A percentile compares a stretch with the other conserved stretches of the same genome.
These are phyloP conservation scores for Notechis scutatus DNA, from an alignment of 2,113 vertebrate genomes.

Conservation along the genomic window DNA sequence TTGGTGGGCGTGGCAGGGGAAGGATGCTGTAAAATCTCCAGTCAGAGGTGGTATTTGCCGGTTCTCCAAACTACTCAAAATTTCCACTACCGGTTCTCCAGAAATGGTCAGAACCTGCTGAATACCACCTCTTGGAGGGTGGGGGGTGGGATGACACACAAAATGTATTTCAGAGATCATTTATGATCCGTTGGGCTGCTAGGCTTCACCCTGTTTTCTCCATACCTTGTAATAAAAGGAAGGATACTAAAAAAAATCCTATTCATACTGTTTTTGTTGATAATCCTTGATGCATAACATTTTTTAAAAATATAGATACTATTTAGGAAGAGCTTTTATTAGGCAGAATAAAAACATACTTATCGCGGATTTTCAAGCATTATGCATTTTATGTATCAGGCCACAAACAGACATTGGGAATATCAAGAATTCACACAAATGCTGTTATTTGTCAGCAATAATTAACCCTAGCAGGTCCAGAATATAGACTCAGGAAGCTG, in stretches of 20 bases:
- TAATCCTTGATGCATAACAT: slow-evolving; percentile 48
- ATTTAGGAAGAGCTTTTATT: slow-evolving; percentile 33
- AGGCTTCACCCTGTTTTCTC: background rate
- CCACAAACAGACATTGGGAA: slow-evolving; percentile 2
- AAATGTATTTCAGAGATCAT: background rate
- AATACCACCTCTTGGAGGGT: too few relatives aligned
- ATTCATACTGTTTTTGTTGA: slow-evolving; percentile 21
- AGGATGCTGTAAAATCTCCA: too few relatives aligned
- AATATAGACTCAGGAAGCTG: background rate
- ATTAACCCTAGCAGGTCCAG: too few relatives aligned
- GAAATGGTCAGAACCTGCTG: too few relatives aligned
- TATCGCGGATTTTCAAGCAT: background rate
- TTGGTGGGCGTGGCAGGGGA: too few relatives aligned
- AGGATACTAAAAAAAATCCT: slow-evolving; percentile 24
- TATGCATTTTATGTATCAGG: background rate
- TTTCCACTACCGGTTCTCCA: too few relatives aligned
- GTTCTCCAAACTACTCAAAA: too few relatives aligned
- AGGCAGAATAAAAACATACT: slow-evolving; percentile 10
- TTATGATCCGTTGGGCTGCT: background rate
- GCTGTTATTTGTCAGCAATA: background rate
- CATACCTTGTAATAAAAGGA: slow-evolving; percentile 18
- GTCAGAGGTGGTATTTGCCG: too few relatives aligned
- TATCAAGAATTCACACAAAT: background rate
- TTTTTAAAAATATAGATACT: slow-evolving; percentile 40
- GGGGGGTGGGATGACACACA: background rate